phyloP scores from a whole-genome alignment of 1,140 invertebrate species.

The Bombus pyrosoma region DNA sequence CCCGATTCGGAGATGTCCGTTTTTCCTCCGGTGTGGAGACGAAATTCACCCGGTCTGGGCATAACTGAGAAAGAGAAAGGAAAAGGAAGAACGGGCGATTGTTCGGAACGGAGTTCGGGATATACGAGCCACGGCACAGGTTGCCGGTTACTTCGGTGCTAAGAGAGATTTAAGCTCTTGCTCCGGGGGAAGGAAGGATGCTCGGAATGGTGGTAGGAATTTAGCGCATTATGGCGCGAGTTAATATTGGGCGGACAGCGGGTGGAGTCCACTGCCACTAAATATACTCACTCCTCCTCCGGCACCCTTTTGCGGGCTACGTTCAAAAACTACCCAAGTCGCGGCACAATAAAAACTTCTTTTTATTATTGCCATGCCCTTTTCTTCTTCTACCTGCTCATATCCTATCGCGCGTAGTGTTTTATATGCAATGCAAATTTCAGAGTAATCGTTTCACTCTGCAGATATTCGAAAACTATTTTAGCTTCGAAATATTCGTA shows the following conservation, averaged over 20 bases:
- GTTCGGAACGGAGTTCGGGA: constrained; percentile 66
- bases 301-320: constrained; percentile 33
- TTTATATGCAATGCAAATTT: not conserved
- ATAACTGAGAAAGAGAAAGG: constrained; percentile 53
- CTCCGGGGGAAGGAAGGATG: constrained; percentile 58
- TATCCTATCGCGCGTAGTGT: not conserved
- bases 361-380: constrained; percentile 57
- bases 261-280: constrained; percentile 72
- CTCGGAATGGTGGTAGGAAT: constrained; percentile 67
- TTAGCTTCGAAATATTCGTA: not conserved
- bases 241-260: constrained; percentile 76
- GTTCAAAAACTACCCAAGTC: constrained; percentile 59
- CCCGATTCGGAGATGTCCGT: constrained; percentile 40
- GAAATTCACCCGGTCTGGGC: constrained; percentile 51
- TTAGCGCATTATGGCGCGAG: constrained; percentile 75
- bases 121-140: constrained; percentile 69
- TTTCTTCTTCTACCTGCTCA: not conserved
- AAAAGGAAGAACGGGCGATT: constrained; percentile 58
- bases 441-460: too few relatives aligned
- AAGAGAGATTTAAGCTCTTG: constrained; percentile 70
- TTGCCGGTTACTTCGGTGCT: constrained; percentile 67
- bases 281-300: constrained; percentile 65
- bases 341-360: constrained; percentile 55
- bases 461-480: not conserved
- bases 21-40: constrained; percentile 11